Base-by-base conservation (phyloP, 2,888 invertebrate species). In the Philereme vetulata region DNA sequence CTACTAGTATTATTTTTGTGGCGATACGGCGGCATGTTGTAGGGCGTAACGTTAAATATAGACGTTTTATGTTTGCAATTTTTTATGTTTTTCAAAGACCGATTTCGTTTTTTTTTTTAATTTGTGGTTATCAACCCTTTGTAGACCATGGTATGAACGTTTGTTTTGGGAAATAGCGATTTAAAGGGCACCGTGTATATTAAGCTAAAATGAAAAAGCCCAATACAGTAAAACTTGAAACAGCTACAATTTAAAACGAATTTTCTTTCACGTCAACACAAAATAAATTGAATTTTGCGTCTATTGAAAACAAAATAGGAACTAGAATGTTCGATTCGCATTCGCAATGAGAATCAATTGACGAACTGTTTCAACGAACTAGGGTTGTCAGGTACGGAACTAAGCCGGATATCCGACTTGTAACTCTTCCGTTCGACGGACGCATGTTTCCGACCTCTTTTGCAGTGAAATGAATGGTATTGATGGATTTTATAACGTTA, bases 281-380 rank as follows among this genome's bases (percentile, higher is more conserved):
- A 58, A 55, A 56, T 60, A 67, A 67, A 65, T 67, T 53, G 65
- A 65, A 60, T 67, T 59, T 60, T 55, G 40, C 56, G 46, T 62
- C 60, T 58, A 62, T 62, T 64, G 64, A 58, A 46, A 56, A 62
- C 63, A 56, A 62, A 65, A 62, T 64, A 53, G 60, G 46, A 62
- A 60, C 64, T 57, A 55, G 58, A 66, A 59, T 59, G 56, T 64
- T 62, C 56, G 57, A 67, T 56, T 62, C 63, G 63, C 45, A 63
- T 63, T 63, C 34, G 48, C 47, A 63, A 66, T 66, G 66, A 56
- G 65, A 65, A 62, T 61, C 63, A 66, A 63, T 66, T 63, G 66
- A 63, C 63, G 63, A 60, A 54, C 64, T 64, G 52, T 57, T 62
- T 61, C 64, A 52, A 60, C 42, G 49, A 52, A 33, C 10, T 48